A percentile compares a stretch with the other conserved stretches of the same genome.
phyloP scores from a whole-genome alignment of 92 coral and sea anemone species.

The Palythoa caribaeorum region DNA sequence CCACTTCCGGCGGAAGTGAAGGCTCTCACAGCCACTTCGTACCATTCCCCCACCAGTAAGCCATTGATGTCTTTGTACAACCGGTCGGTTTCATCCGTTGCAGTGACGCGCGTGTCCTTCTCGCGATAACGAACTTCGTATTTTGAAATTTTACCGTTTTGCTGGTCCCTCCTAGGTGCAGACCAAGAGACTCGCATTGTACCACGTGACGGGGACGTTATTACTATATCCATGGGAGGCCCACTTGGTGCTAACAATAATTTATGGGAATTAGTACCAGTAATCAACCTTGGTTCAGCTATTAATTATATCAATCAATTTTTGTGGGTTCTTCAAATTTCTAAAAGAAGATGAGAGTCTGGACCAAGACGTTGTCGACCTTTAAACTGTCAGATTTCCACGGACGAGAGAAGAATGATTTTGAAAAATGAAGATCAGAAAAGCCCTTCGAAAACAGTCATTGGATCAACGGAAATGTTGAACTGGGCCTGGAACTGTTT shows the following conservation, averaged over 20 bases:
- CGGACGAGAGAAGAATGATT: too few relatives aligned
- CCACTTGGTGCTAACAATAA: constrained; percentile 29
- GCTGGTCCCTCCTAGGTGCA: constrained; percentile 41
- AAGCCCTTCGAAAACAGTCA: too few relatives aligned
- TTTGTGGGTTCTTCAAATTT: too few relatives aligned
- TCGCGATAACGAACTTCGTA: constrained; percentile 42
- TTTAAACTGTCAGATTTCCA: too few relatives aligned
- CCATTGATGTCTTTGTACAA: constrained; percentile 40
- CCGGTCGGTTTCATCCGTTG: constrained; percentile 22
- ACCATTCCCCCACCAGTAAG: constrained; percentile 32
- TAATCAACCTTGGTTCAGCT: background rate
- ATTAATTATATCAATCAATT: too few relatives aligned
- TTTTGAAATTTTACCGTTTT: constrained; percentile 31
- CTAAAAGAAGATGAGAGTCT: too few relatives aligned
- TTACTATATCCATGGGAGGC: constrained; percentile 40
- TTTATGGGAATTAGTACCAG: background rate
- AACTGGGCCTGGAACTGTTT: too few relatives aligned
- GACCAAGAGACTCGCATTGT: constrained; percentile 45
- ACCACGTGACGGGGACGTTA: constrained; percentile 46
- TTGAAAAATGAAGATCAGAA: too few relatives aligned
- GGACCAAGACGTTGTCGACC: too few relatives aligned
- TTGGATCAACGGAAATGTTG: too few relatives aligned
- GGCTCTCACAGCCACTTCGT: constrained; percentile 42
- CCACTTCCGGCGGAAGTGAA: constrained; percentile 40
- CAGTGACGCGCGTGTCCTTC: constrained; percentile 28